Conservation (phyloP, 1,140 invertebrate genomes). For the Dreissena polymorpha region DNA sequence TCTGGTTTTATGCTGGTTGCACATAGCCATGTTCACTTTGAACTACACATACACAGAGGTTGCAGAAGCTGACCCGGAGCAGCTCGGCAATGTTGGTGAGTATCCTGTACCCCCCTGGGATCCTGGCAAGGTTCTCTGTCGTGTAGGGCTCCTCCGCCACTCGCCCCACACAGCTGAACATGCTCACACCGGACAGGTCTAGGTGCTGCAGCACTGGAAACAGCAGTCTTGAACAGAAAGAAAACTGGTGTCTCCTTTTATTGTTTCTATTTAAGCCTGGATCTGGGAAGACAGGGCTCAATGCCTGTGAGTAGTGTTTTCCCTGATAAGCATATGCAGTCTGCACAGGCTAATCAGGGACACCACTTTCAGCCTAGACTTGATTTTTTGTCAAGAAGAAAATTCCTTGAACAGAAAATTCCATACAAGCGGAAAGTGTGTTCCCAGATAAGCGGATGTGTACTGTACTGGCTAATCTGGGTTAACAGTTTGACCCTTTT, state of each 20-base stretch:
- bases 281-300: too few species aligned
- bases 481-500: too few species aligned
- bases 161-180: slow-evolving; percentile 62
- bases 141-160: slow-evolving; percentile 83
- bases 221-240: slow-evolving; percentile 71
- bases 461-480: too few species aligned
- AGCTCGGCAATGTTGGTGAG: slow-evolving; percentile 83
- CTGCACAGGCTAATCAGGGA: too few species aligned
- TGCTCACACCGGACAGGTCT: slow-evolving; percentile 57
- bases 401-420: too few species aligned
- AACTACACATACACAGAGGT: slow-evolving; percentile 77
- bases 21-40: too few species aligned
- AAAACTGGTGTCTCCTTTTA: neutral
- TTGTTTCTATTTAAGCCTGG: neutral
- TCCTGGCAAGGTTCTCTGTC: slow-evolving; percentile 84
- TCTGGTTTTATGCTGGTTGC: too few species aligned
- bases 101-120: slow-evolving; percentile 81
- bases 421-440: too few species aligned
- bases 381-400: too few species aligned
- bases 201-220: slow-evolving; percentile 65
- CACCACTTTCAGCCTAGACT: too few species aligned
- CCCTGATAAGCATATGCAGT: neutral
- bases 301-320: neutral
- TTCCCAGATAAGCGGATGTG: too few species aligned
- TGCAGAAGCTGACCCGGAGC: slow-evolving; percentile 85